Evolutionary conservation across 2,888 invertebrate genomes (phyloP).

Genomic region (Rhorus exstirpatorius): DNA sequence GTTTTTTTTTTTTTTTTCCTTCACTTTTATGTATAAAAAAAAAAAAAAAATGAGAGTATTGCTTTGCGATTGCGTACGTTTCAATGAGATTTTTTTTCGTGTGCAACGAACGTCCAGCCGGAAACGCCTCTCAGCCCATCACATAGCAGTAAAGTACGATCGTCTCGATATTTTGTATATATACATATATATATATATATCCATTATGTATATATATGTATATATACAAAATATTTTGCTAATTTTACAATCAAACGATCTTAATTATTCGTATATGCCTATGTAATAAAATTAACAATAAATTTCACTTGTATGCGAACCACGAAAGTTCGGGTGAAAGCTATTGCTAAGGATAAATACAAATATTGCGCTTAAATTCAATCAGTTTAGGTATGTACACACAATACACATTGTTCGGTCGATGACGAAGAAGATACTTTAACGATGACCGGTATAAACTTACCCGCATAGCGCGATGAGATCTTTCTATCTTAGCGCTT

Average conservation of each 20-base stretch:
- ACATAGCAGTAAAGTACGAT: constrained; percentile 51
- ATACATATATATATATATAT: constrained; percentile 8
- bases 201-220: constrained; percentile 32
- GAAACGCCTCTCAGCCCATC: constrained; percentile 16
- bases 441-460: constrained; percentile 53
- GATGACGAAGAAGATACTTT: constrained; percentile 71
- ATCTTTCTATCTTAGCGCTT: too few relatives aligned
- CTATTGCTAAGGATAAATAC: constrained; percentile 79
- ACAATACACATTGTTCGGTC: constrained; percentile 84
- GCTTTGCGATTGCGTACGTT: constrained; percentile 40
- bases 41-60: constrained; percentile 46
- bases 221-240: constrained; percentile 28
- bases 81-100: constrained; percentile 27
- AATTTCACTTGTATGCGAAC: constrained; percentile 69
- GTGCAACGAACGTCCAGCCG: constrained; percentile 16
- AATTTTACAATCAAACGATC: constrained; percentile 61
- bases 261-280: constrained; percentile 68
- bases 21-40: constrained; percentile 23
- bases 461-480: constrained; percentile 42
- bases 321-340: constrained; percentile 70
- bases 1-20: constrained; percentile 19
- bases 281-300: constrained; percentile 74
- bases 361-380: constrained; percentile 83
- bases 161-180: constrained; percentile 36
- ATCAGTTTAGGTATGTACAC: constrained; percentile 84